These are phyloP conservation scores for Lophius americanus DNA, from an alignment of 2,797 vertebrate genomes.

Conservation along the genomic window DNA sequence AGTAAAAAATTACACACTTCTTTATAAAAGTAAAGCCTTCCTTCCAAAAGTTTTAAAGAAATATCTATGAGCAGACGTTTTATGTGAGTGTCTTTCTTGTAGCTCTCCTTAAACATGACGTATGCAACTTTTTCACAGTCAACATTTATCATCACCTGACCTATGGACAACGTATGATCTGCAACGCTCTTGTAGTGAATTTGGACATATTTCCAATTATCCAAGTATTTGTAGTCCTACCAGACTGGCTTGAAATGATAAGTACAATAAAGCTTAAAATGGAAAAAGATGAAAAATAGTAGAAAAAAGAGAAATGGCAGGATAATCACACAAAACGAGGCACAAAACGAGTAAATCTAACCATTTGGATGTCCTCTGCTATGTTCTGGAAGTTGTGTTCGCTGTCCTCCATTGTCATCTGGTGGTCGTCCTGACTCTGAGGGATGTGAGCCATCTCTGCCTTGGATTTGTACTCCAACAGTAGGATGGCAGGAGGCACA, in stretches of 20 bases:
- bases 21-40: neutral
- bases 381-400: conserved; percentile 93
- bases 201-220: neutral
- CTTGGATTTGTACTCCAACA: conserved; percentile 98
- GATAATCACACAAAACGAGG: neutral
- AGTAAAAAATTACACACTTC: neutral
- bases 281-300: neutral
- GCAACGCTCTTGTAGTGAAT: neutral
- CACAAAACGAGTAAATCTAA: conserved; percentile 51
- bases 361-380: conserved; percentile 95
- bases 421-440: conserved; percentile 97
- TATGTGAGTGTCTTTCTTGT: neutral
- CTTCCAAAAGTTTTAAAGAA: neutral
- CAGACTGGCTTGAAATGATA: neutral
- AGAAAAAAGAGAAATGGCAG: too few species aligned
- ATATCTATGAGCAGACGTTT: neutral
- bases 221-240: neutral
- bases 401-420: conserved; percentile 98
- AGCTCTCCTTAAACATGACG: neutral
- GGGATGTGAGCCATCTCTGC: conserved; percentile 99
- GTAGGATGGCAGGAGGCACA: conserved; percentile 93
- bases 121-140: neutral
- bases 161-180: neutral
- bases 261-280: neutral
- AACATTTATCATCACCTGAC: neutral